Base-by-base conservation (phyloP, 2,888 invertebrate species). In the Sarcophaga carnaria region DNA sequence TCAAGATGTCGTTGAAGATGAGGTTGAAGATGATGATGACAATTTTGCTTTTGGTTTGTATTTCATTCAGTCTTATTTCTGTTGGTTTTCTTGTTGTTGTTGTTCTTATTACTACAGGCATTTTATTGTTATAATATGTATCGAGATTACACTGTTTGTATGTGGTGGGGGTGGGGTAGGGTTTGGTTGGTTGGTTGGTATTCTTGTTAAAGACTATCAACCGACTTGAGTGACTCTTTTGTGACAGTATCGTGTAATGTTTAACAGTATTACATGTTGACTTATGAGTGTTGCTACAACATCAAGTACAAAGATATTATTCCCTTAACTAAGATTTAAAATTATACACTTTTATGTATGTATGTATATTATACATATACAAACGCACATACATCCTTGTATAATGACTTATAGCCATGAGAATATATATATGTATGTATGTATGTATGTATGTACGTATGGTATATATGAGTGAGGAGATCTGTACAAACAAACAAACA, bases 241-340 rank as follows among this genome's bases (percentile, higher is more conserved):
- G 89, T 90, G 91, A 90, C 90, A 91, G 91, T 90, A 91, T 92
- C 91, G 90, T 90, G 90, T 90, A 88, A 90, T 90, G 90, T 90
- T 92, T 91, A 90, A 90, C 91, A 90, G 90, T 89, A 90, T 91
- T 92, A 91, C 92, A 91, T 90, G 91, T 90, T 90, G 91, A 92
- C 91, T 91, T 92, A 91, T 89, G 89, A 90, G 89, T 87, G 86
- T 82, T 84, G 64, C 79, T 83, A 82, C 74, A 87, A 77, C 64
- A 86, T 79, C 79, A 80, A 83, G n/a, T 75, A 83, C 77, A 76
- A 49, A 80, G 74, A 80, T 83, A 78, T 74, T 80, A 83, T 83
- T 86, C 80, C 80, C 86, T 83, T 78, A 75, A 80, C 64, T 86
- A 86, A 83, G 77, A 80, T 80, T 86, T 83, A 77, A 76, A 75